Evolutionary conservation across 2,113 vertebrate species (phyloP), one percentile per base, ranked within the genome.

Genomic region (Nothocercus nigrocapillus): DNA sequence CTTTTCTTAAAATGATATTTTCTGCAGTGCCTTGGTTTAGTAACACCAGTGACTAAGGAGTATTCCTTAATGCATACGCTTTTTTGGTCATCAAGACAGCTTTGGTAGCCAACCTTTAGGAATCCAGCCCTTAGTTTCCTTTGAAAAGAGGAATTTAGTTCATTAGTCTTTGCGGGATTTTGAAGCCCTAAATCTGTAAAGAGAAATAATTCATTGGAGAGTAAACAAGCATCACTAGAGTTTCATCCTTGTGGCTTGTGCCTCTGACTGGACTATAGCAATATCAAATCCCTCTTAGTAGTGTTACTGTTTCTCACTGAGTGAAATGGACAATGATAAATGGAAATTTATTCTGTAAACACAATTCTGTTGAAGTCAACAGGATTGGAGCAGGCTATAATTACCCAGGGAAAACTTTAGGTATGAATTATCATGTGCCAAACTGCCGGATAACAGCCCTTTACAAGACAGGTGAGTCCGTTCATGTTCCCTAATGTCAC

Each of bases 401-500:
- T 82, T 49, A 30, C 5, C 25, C 64, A 53, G 64, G 54, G 49
- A 7, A 42, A 11, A 22, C 78, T 77, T 89, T 49, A 70, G 74
- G 62, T 85, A 30, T 38, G 82, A 72, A 56, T 38, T 75, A 49
- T 25, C 49, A 32, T 17, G 13, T 36, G 7, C 66, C 89, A 70
- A 70, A 59, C 36, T 28, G 73, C 17, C 56, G 45, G 82, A 30
- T 78, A 47, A 62, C 63, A 88, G 44, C 63, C 61, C 36, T 70
- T 64, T 63, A 40, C 59, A 67, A 40, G 54, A n/a, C 8, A 84
- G 66, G 51, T 53, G 74, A 91, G 49, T 45, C 79, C 49, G 2
- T 4, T 8, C 25, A 0, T 0, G 27, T 51, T 21, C 38, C 34
- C 7, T 62, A 0, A 6, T 40, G 36, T 53, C 47, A 49, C 0